Evolutionary conservation across 1,140 invertebrate species (phyloP), one percentile per base, ranked within the genome.

Genomic region (Papilio polyxenes): DNA sequence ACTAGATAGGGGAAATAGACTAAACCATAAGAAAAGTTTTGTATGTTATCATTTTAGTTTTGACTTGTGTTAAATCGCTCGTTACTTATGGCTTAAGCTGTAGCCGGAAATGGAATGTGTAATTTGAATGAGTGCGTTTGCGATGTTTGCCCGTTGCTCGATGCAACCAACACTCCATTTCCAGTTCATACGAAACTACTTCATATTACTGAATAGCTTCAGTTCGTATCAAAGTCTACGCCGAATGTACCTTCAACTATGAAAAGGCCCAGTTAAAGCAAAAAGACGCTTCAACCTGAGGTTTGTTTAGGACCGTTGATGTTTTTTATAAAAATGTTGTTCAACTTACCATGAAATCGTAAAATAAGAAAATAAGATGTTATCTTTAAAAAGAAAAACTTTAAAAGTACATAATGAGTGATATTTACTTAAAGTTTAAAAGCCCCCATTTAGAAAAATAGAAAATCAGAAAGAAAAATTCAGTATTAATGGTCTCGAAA

Each of bases 121-220:
- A 86, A 85, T 87, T 85, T 92, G 86, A 87, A 91, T 89, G 91
- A 88, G 90, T 92, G 88, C 88, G 90, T 89, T 87, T 85, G 83
- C 75, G 48, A 82, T 92, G 90, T 92, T 92, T 90, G 87, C 87
- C 78, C 80, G 85, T 83, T 87, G 86, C 85, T 85, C 83, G 80
- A 86, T 84, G 86, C 83, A 85, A 89, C 89, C 90, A 88, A 90
- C 86, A 89, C 90, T 90, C 89, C 85, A 90, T 89, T 88, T 87
- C 83, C 82, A 84, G 83, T 87, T 89, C 87, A 90, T 89, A 91
- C 87, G 89, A 87, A 87, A 87, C 85, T 85, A 82, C 83, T 89
- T 84, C 85, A 59, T 82, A 84, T 86, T 85, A 87, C 86, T 86
- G 84, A 84, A 88, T 86, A 86, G 76, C 53, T 59, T 59, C 23